These are phyloP conservation scores for Ectemnius continuus DNA, from an alignment of 2,888 invertebrate species.

Conservation along the genomic window DNA sequence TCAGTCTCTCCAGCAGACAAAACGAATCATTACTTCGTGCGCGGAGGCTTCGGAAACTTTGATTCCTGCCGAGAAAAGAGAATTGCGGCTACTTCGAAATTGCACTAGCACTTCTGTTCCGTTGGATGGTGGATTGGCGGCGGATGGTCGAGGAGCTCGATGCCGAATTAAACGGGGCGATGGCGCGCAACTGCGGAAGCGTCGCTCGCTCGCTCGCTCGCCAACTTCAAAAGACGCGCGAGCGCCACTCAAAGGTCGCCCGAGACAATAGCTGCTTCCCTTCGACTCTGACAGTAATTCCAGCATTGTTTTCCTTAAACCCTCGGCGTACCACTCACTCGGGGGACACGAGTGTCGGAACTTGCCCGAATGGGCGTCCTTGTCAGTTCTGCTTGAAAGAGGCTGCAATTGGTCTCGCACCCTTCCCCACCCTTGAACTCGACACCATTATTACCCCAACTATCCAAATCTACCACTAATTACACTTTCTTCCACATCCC, in stretches of 20 bases:
- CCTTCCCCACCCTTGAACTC: background rate
- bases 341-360: slow-evolving; percentile 16
- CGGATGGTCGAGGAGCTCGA: too few species aligned
- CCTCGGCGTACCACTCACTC: slow-evolving; percentile 20
- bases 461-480: background rate
- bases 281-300: slow-evolving; percentile 55
- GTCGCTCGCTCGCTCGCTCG: slow-evolving; percentile 44
- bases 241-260: slow-evolving; percentile 27
- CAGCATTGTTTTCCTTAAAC: slow-evolving; percentile 59
- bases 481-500: too few species aligned
- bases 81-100: too few species aligned
- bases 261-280: slow-evolving; percentile 43
- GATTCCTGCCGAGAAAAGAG: too few species aligned
- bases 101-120: too few species aligned
- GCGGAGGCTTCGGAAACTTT: too few species aligned
- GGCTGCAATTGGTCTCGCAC: slow-evolving; percentile 32
- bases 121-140: too few species aligned
- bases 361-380: background rate
- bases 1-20: too few species aligned
- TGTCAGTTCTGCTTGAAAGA: slow-evolving; percentile 5
- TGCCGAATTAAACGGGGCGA: background rate
- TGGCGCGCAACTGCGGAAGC: background rate
- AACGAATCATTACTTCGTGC: too few species aligned
- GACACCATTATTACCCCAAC: background rate
- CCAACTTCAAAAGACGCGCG: slow-evolving; percentile 38